These are phyloP conservation scores for Anthopleura sola DNA, from an alignment of 64 coral and sea anemone genomes.

Conservation along the genomic window DNA sequence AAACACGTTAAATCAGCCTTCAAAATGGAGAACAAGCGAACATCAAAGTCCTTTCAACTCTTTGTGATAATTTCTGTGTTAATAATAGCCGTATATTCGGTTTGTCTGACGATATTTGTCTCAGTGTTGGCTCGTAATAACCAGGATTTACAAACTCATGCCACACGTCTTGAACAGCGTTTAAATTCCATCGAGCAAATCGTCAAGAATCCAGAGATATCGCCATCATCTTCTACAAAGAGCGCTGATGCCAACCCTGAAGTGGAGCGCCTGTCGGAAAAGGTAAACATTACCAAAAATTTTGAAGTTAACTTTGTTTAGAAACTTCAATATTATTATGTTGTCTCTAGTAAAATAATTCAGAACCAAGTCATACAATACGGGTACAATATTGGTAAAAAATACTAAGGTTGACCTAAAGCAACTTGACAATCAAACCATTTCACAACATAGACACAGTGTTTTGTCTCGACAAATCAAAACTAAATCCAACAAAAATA, in stretches of 20 bases:
- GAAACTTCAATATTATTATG: neutral
- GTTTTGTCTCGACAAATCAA: neutral
- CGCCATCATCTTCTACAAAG: neutral
- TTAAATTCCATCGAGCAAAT: neutral
- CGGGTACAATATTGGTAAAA: neutral
- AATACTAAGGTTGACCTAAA: neutral
- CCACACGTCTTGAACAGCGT: neutral
- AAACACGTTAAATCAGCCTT: neutral
- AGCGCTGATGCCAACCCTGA: neutral
- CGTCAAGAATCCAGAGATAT: neutral
- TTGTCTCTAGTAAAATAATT: neutral
- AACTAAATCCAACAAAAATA: neutral
- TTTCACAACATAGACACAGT: too few species aligned
- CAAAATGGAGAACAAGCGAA: slow-evolving; percentile 11
- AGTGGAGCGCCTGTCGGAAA: neutral
- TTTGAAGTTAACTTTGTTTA: neutral
- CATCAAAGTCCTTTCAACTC: neutral
- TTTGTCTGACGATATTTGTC: slow-evolving; percentile 24
- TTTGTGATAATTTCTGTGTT: slow-evolving; percentile 17
- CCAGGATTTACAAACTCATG: slow-evolving; percentile 10
- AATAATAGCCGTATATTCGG: slow-evolving; percentile 8
- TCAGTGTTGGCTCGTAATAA: neutral
- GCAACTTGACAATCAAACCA: neutral
- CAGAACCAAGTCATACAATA: neutral
- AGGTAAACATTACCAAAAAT: neutral